Evolutionary conservation across 1,140 invertebrate species (phyloP).

Genomic region (Centruroides vittatus): DNA sequence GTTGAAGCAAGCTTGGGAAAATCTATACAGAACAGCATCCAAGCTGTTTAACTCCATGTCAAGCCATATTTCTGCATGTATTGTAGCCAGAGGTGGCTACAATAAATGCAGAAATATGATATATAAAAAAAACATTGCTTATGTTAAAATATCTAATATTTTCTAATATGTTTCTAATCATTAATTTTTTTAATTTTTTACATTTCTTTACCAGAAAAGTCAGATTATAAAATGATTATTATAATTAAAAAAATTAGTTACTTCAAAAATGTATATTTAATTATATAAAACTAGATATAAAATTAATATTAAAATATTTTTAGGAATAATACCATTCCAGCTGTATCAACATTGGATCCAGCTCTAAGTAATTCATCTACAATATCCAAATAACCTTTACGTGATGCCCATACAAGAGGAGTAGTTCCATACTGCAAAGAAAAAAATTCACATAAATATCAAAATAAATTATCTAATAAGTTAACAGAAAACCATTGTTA

Average conservation of each 20-base stretch:
- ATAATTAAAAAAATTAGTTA: too few relatives aligned
- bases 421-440: constrained; percentile 73
- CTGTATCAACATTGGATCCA: constrained; percentile 66
- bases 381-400: constrained; percentile 77
- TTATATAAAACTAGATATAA: neutral
- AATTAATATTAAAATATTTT: neutral
- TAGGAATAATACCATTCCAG: constrained; percentile 51
- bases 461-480: neutral
- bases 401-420: constrained; percentile 83
- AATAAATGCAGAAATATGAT: too few relatives aligned
- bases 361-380: constrained; percentile 67
- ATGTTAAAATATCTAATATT: too few relatives aligned
- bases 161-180: too few relatives aligned
- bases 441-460: neutral
- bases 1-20: too few relatives aligned
- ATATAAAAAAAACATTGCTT: too few relatives aligned
- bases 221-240: too few relatives aligned
- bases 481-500: neutral
- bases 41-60: too few relatives aligned
- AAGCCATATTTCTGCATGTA: too few relatives aligned
- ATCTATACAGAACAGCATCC: too few relatives aligned
- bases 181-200: too few relatives aligned
- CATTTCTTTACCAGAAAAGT: neutral
- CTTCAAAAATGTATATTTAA: neutral
- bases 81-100: too few relatives aligned